Base-by-base conservation (phyloP, 1,140 invertebrate species). In the Ruditapes philippinarum region DNA sequence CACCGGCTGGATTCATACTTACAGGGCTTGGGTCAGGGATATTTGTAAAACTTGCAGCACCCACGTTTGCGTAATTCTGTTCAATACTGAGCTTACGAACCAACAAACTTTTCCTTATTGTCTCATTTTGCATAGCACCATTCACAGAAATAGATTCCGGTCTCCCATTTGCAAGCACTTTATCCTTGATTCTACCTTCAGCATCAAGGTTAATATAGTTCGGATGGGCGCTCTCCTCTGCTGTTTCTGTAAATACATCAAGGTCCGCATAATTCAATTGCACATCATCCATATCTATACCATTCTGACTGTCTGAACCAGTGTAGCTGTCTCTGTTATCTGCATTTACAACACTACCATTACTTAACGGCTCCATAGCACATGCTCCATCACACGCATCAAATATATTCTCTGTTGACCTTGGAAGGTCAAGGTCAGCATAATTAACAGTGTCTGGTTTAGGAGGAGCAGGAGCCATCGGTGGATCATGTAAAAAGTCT, bases 341-440 rank as follows among this genome's bases (percentile, higher is more conserved):
- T 54, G 25, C 19, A 25, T 42, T 0, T n/a, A 36, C 17, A 7
- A 73, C 73, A 51, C 11, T 25, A 7, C 86, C 89, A 42, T 84
- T 80, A 14, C 89, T 88, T 57, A 79, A 81, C 5, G 89, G 60
- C 60, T 62, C 57, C 12, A 49, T 40, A n/a, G 40, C 76, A 82
- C 14, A 36, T 42, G 78, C 87, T 5, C 78, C 78, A 36, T 81
- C 78, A 31, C 65, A 51, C 7, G 84, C 60, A 42, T 91, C 92
- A 65, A 82, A 89, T 70, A 94, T 82, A 83, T 92, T 94, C 49
- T 92, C 91, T 14, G 82, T 90, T 38, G 89, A 90, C 51, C 90
- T 85, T 57, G 93, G 93, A 54, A 94, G 89, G 74, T 93, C 93
- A 68, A 94, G 76, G 80, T 92, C 94, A 31, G 93, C 94, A 88